phyloP scores from a whole-genome alignment of 2,113 vertebrate genomes.

The Lamprologus speciosus region DNA sequence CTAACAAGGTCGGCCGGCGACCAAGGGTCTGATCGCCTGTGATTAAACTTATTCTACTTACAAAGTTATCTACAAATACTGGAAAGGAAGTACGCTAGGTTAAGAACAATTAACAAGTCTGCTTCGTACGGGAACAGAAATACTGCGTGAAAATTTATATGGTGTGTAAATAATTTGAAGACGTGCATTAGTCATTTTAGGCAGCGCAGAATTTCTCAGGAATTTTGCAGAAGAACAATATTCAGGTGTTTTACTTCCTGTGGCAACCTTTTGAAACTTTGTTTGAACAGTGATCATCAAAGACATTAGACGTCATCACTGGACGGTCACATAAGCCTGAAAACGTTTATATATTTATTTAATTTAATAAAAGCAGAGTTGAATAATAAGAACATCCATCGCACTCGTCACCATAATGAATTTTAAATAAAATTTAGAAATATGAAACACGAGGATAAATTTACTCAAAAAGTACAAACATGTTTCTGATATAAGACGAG shows the following conservation, averaged over 20 bases:
- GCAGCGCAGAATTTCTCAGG: neutral
- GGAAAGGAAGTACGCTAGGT: neutral
- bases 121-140: neutral
- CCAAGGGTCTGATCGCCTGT: neutral
- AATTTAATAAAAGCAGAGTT: neutral
- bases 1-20: neutral
- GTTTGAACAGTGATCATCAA: neutral
- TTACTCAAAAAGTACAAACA: neutral
- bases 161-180: neutral
- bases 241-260: neutral
- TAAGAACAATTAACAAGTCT: neutral
- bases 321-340: neutral
- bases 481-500: neutral
- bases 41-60: neutral
- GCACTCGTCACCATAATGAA: accelerated
- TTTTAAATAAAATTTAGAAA: neutral
- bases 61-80: neutral
- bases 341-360: neutral
- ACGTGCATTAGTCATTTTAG: neutral
- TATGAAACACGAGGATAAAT: neutral
- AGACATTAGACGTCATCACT: neutral
- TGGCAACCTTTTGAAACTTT: neutral
- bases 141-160: neutral
- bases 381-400: neutral
- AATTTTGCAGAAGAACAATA: neutral